Conservation (phyloP, 2,888 invertebrate species). For the Brachylomia viminalis region DNA sequence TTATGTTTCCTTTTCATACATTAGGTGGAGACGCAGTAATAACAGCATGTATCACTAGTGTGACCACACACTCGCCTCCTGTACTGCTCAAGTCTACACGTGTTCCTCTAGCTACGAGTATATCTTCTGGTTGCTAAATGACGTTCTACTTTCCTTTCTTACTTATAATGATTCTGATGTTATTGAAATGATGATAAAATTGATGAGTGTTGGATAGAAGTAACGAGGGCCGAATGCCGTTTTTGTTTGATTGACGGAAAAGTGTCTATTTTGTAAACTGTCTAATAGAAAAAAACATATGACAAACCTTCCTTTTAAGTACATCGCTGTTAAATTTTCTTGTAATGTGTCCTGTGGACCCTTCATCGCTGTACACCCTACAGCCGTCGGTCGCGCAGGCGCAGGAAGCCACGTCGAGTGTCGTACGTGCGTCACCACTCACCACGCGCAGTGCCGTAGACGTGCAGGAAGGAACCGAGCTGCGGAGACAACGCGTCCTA, state of each 20-base stretch:
- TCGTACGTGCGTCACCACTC: constrained; percentile 58
- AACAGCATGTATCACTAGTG: constrained; percentile 27
- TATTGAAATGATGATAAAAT: background rate
- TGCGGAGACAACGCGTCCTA: constrained; percentile 5
- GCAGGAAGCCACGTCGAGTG: constrained; percentile 68
- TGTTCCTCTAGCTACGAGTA: background rate
- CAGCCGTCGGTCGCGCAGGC: constrained; percentile 12
- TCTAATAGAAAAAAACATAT: background rate
- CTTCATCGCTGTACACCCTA: constrained; percentile 1
- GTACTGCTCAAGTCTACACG: too few relatives aligned
- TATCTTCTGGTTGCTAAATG: background rate
- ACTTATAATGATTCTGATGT: background rate
- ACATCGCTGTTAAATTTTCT: background rate
- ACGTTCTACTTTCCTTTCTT: background rate
- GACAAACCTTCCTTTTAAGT: background rate
- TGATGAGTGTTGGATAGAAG: background rate
- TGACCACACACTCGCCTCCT: constrained; percentile 25
- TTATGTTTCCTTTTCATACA: constrained; percentile 59
- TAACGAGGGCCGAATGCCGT: background rate
- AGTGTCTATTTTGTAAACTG: background rate
- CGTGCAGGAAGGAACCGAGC: constrained; percentile 61
- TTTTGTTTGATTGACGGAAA: background rate
- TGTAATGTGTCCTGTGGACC: constrained; percentile 18
- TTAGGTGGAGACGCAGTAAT: constrained; percentile 42
- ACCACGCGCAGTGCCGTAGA: constrained; percentile 24